Evolutionary conservation across 2,113 vertebrate species (phyloP), one percentile per base, ranked within the genome.

Genomic region (Pholis gunnellus): DNA sequence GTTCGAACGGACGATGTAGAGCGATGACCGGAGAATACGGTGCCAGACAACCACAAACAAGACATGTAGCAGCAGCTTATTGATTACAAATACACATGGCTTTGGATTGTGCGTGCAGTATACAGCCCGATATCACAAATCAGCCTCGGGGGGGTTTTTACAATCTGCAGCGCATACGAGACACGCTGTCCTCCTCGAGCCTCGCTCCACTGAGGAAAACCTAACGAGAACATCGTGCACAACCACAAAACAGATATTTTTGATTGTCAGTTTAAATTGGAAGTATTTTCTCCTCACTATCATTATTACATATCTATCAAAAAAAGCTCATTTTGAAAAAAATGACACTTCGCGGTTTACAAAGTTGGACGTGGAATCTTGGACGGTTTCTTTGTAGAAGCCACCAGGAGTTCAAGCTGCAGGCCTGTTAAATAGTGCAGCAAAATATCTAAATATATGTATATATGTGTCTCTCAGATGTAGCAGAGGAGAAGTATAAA

Each of bases 381-480:
- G 50, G 57, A 75, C 1, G 36, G 77, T 73, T 82, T 81, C 31
- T 52, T 34, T 38, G 9, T 61, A 25, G 20, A 71, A 75, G 59
- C 65, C 18, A 38, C 20, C 27, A 46, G 61, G 38, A 79, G 85
- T 81, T 87, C 65, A 83, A 84, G 69, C 75, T 78, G 56, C 82
- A 87, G 67, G 89, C 89, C 78, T 88, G 83, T 71, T 85, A 73
- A 76, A 78, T 38, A 38, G 36, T 38, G 36, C 36, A 38, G 36
- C 8, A 1, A 38, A 38, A 38, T 38, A 38, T 4, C n/a, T n/a
- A n/a, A n/a, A n/a, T n/a, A n/a, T n/a, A n/a, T n/a, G n/a, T n/a
- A n/a, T n/a, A 38, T 38, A 38, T 4, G 36, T 38, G 36, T 38
- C 3, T 38, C 36, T 38, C 36, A 38, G 36, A 38, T 40, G 9